phyloP scores from a whole-genome alignment of 2,113 vertebrate genomes.

The Epinephelus lanceolatus region DNA sequence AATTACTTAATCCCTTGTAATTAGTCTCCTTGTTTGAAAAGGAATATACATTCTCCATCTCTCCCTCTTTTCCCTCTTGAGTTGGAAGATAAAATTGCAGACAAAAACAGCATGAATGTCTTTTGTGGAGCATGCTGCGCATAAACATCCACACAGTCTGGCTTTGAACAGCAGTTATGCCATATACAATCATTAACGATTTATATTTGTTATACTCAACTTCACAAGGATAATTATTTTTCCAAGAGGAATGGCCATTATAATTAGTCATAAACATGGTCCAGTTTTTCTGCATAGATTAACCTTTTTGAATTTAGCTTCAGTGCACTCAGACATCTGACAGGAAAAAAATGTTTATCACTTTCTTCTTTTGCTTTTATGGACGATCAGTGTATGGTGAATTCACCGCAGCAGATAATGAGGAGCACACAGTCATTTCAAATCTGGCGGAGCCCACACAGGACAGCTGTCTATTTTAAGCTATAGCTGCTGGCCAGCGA shows the following conservation, averaged over 20 bases:
- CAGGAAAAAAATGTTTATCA: constrained; percentile 14
- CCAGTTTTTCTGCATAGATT: constrained; percentile 53
- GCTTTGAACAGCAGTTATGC: constrained; percentile 48
- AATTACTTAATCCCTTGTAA: constrained; percentile 78
- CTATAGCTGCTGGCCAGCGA: constrained; percentile 70
- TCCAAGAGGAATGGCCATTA: constrained; percentile 51
- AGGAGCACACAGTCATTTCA: constrained; percentile 57
- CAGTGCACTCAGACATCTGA: constrained; percentile 40
- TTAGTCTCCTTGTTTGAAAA: constrained; percentile 72
- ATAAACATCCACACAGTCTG: constrained; percentile 46
- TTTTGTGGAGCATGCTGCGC: constrained; percentile 44
- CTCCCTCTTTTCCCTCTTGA: constrained; percentile 40
- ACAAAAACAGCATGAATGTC: constrained; percentile 47
- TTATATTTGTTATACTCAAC: constrained; percentile 53
- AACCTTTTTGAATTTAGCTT: constrained; percentile 51
- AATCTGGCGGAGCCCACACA: constrained; percentile 63
- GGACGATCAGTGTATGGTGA: constrained; percentile 39
- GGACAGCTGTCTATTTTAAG: constrained; percentile 79
- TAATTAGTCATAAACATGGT: constrained; percentile 53
- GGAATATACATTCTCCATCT: constrained; percentile 55
- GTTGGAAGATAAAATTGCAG: constrained; percentile 45
- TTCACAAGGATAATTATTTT: constrained; percentile 63
- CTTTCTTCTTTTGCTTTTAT: constrained; percentile 47
- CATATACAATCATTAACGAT: constrained; percentile 44
- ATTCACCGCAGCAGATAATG: constrained; percentile 65